Evolutionary conservation across 2,888 invertebrate genomes (phyloP), one percentile per base, ranked within the genome.

Genomic region (Oegoconia quadripuncta): DNA sequence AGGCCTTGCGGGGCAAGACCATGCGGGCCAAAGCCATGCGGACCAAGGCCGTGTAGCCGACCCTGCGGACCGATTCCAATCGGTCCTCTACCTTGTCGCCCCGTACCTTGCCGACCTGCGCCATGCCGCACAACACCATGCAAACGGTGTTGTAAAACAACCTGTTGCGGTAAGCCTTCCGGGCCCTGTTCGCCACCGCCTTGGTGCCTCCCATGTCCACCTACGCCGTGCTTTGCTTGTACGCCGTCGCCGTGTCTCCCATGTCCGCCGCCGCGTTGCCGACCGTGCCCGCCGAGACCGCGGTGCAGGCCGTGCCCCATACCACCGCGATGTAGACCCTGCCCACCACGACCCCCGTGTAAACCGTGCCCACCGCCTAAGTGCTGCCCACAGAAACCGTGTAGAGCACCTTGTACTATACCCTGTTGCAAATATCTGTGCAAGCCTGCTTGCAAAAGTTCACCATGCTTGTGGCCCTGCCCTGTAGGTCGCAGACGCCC

Each of bases 391-490:
- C 27, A 12, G 13, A 2, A 3, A 2, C 27, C 27, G 7, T 27
- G 27, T 5, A 15, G n/a, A 14, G n/a, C 7, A 3, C 35, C 37
- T 0, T 42, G 43, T 18, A 32, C 37, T 9, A 20, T 8, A 13
- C 17, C 42, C 12, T 52, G 49, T 29, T 50, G 45, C 34, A 32
- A 15, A 18, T 35, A 50, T 34, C 60, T 64, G 17, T 66, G 67
- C 32, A 37, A 43, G 14, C 34, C 42, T 18, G 66, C 69, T 15
- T 79, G 78, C 46, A 63, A 49, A 41, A 75, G 74, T 47, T 64
- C 72, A 5, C 79, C 77, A 5, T 82, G 83, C 34, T 34, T 78
- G 22, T 63, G 71, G 9, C 74, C 68, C 2, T 83, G 84, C 42
- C 73, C 74, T 2, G 59, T 77, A 14, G 73, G 77, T 14, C 69